A percentile compares a stretch with the other conserved stretches of the same genome.
Evolutionary conservation across 2,113 vertebrate species (phyloP).

Genomic region (Cyphomyrus plagiostoma): DNA sequence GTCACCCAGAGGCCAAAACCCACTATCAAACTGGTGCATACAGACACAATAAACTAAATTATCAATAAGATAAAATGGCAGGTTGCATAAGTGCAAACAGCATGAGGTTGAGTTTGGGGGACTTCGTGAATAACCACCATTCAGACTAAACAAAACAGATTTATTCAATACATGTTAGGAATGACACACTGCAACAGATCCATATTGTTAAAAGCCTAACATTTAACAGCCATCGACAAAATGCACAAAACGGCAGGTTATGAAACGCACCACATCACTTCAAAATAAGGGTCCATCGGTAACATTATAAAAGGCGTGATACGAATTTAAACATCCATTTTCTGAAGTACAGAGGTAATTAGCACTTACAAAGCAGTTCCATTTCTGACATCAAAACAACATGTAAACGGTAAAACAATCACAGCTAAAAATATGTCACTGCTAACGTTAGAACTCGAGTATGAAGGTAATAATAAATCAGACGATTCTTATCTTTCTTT

Average conservation of each 20-base stretch:
- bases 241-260: neutral
- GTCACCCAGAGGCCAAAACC: neutral
- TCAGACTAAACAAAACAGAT: conserved; percentile 1
- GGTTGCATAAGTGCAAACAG: neutral
- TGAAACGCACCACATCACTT: neutral
- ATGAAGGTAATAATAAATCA: neutral
- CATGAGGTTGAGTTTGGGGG: neutral
- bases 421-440: neutral
- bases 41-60: neutral
- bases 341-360: neutral
- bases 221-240: neutral
- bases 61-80: neutral
- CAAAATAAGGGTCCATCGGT: neutral
- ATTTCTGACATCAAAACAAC: neutral
- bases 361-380: neutral
- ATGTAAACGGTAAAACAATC: neutral
- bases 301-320: neutral
- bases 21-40: neutral
- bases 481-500: neutral
- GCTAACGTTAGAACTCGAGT: neutral
- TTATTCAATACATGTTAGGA: neutral
- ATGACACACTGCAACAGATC: neutral
- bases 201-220: neutral
- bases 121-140: neutral
- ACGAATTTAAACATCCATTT: neutral